Evolutionary conservation across 2,888 invertebrate genomes (phyloP).

Genomic region (Julus scandinavius): DNA sequence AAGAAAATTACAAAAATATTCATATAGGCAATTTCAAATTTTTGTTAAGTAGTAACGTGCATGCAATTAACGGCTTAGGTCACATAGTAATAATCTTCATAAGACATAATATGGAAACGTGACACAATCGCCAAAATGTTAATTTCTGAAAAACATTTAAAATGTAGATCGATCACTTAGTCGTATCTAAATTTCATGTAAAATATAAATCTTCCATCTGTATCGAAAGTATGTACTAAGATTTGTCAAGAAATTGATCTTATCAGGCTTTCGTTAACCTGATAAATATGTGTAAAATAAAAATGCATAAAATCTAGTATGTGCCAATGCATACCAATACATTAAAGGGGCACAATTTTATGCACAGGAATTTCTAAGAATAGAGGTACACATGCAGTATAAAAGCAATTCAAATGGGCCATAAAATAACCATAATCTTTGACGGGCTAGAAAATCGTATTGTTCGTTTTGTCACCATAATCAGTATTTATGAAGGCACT

Average conservation of each 20-base stretch:
- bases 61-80: neutral
- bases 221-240: neutral
- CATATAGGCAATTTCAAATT: conserved; percentile 13
- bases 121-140: neutral
- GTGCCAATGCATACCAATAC: no score
- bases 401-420: no score
- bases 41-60: neutral
- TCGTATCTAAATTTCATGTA: neutral
- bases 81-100: neutral
- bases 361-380: no score
- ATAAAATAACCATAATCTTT: no score
- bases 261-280: neutral
- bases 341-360: no score
- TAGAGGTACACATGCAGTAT: no score
- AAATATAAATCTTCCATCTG: neutral
- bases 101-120: conserved; percentile 16
- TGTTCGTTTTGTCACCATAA: no score
- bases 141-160: neutral
- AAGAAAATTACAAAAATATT: conserved; percentile 1
- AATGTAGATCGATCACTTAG: neutral
- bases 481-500: no score
- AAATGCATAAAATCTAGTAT: no score
- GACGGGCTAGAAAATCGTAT: no score
- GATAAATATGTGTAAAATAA: neutral
- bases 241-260: neutral